phyloP scores from a whole-genome alignment of 1,140 invertebrate genomes.

The Drosophila miranda region DNA sequence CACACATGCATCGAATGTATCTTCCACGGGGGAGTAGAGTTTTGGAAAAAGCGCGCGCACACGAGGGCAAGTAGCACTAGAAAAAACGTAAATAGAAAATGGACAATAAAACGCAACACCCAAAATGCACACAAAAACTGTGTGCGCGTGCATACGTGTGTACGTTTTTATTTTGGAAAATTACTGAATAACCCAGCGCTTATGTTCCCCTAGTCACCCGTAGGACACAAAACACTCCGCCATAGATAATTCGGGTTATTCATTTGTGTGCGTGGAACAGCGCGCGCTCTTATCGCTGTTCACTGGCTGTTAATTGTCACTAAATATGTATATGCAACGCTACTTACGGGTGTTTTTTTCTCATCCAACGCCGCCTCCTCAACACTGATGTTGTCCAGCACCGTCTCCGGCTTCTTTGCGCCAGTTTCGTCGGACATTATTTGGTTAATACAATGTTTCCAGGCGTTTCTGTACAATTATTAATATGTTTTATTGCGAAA shows the following conservation, averaged over 20 bases:
- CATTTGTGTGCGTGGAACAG: constrained; percentile 27
- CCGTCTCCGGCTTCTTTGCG: constrained; percentile 58
- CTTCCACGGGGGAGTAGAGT: constrained; percentile 32
- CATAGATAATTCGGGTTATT: constrained; percentile 58
- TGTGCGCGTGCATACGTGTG: constrained; percentile 9
- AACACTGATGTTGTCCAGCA: constrained; percentile 39
- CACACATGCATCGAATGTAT: background rate
- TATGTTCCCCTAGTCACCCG: background rate
- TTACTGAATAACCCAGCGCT: constrained; percentile 30
- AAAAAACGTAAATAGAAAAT: constrained; percentile 60
- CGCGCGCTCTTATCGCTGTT: constrained; percentile 56
- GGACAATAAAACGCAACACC: constrained; percentile 30
- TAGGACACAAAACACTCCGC: constrained; percentile 8
- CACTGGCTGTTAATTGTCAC: constrained; percentile 60
- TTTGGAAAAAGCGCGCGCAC: constrained; percentile 74
- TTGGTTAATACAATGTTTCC: background rate
- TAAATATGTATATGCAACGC: constrained; percentile 32
- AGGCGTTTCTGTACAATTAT: background rate
- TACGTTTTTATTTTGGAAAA: constrained; percentile 64
- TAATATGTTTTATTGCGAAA: constrained; percentile 34
- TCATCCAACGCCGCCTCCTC: constrained; percentile 50
- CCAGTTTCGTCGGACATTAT: constrained; percentile 64
- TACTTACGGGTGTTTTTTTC: constrained; percentile 73
- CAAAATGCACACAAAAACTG: constrained; percentile 30
- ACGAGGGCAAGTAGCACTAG: constrained; percentile 58